Evolutionary conservation across 2,888 invertebrate species (phyloP).

Genomic region (Drosophila acutilabella): DNA sequence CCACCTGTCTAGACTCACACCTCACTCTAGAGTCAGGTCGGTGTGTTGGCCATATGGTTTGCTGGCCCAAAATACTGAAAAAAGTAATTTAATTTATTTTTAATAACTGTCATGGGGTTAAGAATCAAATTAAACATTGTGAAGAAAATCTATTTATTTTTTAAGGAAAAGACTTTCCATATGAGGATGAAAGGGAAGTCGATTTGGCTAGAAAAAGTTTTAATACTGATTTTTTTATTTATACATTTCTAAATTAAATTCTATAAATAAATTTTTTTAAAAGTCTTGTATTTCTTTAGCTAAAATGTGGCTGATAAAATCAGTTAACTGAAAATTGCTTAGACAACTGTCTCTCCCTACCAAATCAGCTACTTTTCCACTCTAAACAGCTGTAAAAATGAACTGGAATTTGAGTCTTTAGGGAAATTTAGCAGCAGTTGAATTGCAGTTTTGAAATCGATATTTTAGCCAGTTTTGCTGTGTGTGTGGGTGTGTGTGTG

Average conservation of each 20-base stretch:
- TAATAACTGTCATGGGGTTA: no score
- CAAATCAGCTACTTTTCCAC: not conserved
- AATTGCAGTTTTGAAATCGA: constrained; percentile 14
- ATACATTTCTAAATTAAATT: no score
- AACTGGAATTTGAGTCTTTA: constrained; percentile 12
- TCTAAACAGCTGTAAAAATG: not conserved
- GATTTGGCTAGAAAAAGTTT: no score
- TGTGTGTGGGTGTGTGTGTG: constrained; percentile 3
- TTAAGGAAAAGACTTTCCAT: no score
- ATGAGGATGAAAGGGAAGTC: no score
- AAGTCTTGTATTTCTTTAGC: no score
- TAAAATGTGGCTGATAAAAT: not conserved
- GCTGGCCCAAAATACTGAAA: no score
- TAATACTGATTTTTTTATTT: no score
- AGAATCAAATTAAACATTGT: no score
- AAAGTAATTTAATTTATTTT: no score
- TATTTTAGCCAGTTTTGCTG: constrained; percentile 1
- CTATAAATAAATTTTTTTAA: no score
- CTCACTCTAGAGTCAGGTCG: not conserved
- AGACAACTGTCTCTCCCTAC: not conserved
- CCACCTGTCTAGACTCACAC: constrained; percentile 40
- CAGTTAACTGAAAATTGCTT: not conserved
- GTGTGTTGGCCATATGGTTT: constrained; percentile 1
- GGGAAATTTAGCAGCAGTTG: constrained; percentile 2
- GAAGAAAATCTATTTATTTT: no score